Conservation (phyloP, 2,797 vertebrate genomes). For the Dendrocincla tyrannina region DNA sequence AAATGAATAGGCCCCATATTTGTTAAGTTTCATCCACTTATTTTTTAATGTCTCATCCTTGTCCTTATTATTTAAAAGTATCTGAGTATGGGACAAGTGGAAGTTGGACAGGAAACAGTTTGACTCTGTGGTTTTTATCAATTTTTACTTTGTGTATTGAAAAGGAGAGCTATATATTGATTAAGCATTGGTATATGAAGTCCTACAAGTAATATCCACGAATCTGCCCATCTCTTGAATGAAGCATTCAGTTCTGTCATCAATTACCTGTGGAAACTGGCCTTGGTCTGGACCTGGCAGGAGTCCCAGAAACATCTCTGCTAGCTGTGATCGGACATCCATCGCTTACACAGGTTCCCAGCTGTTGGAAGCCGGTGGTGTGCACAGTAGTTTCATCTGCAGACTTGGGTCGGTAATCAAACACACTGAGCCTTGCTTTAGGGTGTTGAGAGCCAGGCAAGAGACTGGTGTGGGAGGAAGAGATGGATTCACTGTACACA, state of each 20-base stretch:
- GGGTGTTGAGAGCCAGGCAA: constrained; percentile 69
- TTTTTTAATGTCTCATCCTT: neutral
- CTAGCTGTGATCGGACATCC: constrained; percentile 73
- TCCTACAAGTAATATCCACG: neutral
- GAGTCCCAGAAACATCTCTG: constrained; percentile 22
- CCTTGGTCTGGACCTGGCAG: constrained; percentile 79
- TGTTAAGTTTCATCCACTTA: neutral
- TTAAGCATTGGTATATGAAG: neutral
- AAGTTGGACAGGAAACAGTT: neutral
- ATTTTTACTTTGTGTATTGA: neutral
- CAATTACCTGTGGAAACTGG: constrained; percentile 92
- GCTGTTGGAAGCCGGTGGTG: constrained; percentile 69
- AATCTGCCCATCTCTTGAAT: neutral
- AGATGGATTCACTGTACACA: constrained; percentile 89
- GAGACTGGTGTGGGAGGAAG: constrained; percentile 82
- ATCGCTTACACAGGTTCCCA: constrained; percentile 73
- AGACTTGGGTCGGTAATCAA: constrained; percentile 83
- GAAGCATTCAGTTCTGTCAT: neutral
- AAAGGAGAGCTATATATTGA: neutral
- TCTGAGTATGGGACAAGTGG: neutral
- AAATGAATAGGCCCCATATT: neutral
- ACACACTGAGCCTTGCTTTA: constrained; percentile 53
- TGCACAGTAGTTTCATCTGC: constrained; percentile 85
- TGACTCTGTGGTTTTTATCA: neutral
- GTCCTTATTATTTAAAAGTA: neutral